These are phyloP conservation scores for Lordiphosa clarofinis DNA, from an alignment of 1,140 invertebrate genomes.

Conservation along the genomic window DNA sequence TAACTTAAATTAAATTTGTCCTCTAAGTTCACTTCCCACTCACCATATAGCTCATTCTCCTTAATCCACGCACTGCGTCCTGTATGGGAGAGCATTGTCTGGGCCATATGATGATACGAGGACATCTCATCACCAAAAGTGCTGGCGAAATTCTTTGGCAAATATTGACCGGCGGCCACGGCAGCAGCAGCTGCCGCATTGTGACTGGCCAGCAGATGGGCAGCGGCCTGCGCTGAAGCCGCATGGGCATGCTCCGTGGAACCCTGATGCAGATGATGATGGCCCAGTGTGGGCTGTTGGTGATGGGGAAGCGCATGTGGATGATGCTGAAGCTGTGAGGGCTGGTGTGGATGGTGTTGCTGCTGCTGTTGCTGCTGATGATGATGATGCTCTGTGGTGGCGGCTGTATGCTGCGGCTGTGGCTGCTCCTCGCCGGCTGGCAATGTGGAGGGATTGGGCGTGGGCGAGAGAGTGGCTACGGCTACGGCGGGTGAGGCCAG, in stretches of 20 bases:
- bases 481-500: slow-evolving; percentile 31
- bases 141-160: slow-evolving; percentile 70
- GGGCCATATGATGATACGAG: slow-evolving; percentile 75
- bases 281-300: slow-evolving; percentile 30
- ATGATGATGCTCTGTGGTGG: slow-evolving; percentile 29
- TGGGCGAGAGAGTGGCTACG: slow-evolving; percentile 37
- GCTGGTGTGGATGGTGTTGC: slow-evolving; percentile 21
- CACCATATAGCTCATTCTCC: slow-evolving; percentile 75
- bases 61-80: slow-evolving; percentile 73
- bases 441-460: slow-evolving; percentile 35
- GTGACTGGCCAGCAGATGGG: slow-evolving; percentile 68
- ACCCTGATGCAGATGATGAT: slow-evolving; percentile 33
- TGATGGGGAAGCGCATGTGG: slow-evolving; percentile 30
- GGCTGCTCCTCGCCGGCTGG: slow-evolving; percentile 25
- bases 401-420: slow-evolving; percentile 7
- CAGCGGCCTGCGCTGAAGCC: slow-evolving; percentile 67
- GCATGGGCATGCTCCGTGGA: slow-evolving; percentile 34
- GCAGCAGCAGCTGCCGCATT: slow-evolving; percentile 71
- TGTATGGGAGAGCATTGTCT: slow-evolving; percentile 72
- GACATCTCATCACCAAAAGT: slow-evolving; percentile 73
- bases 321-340: slow-evolving; percentile 32
- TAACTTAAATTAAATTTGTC: too few relatives aligned
- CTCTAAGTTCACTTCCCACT: slow-evolving; percentile 20
- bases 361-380: slow-evolving; percentile 18
- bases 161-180: slow-evolving; percentile 69